Evolutionary conservation across 2,888 invertebrate genomes (phyloP).

Genomic region (Peribatodes rhomboidaria): DNA sequence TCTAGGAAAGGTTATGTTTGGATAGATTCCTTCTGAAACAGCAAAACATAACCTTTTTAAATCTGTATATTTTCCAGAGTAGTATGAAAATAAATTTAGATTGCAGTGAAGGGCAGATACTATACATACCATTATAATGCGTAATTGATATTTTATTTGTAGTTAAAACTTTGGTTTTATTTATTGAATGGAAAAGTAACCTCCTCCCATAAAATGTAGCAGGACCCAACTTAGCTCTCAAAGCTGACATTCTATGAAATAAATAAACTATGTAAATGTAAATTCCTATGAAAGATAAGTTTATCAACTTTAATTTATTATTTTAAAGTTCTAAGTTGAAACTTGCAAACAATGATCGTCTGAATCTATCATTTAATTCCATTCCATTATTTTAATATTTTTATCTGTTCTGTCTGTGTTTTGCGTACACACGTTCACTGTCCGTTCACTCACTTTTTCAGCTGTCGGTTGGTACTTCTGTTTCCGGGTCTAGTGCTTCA

Average conservation of each 20-base stretch:
- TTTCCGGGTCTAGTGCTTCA: conserved; percentile 2
- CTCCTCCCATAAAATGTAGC: conserved; percentile 61
- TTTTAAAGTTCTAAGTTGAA: background rate
- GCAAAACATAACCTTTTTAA: background rate
- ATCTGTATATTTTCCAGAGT: background rate
- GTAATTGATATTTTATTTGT: conserved; percentile 46
- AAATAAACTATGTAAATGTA: no score
- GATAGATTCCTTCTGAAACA: conserved; percentile 39
- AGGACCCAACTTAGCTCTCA: conserved; percentile 64
- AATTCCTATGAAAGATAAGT: background rate
- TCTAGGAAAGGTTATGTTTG: conserved; percentile 44
- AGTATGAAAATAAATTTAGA: background rate
- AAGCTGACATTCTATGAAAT: conserved; percentile 76
- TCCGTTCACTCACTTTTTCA: background rate
- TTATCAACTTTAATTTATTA: background rate
- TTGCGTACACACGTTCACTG: no score
- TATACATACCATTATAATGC: conserved; percentile 38
- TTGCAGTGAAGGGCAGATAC: background rate
- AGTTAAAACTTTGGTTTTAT: conserved; percentile 57
- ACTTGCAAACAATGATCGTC: background rate
- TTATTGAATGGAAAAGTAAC: conserved; percentile 63
- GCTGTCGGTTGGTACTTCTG: background rate
- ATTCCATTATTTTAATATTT: no score
- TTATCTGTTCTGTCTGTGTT: no score
- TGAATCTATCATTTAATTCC: no score